These are phyloP conservation scores for Brachyistius frenatus DNA, from an alignment of 2,113 vertebrate genomes.

Conservation along the genomic window DNA sequence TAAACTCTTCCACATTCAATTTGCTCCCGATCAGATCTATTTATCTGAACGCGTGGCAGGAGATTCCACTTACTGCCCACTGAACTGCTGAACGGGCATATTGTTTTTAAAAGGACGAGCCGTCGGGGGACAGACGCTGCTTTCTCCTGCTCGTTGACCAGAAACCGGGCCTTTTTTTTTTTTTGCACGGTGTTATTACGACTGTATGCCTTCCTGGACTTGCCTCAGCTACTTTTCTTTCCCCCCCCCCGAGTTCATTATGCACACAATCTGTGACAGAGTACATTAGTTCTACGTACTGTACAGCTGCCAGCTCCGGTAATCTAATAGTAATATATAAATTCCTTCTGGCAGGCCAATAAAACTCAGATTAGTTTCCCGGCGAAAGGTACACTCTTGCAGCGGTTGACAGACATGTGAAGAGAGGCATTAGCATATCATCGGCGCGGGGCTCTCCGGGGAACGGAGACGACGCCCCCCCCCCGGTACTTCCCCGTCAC, in stretches of 20 bases:
- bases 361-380: slow-evolving; percentile 83
- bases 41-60: slow-evolving; percentile 17
- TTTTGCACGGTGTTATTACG: slow-evolving; percentile 54
- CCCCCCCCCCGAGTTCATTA: slow-evolving; percentile 78
- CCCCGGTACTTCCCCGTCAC: slow-evolving; percentile 40
- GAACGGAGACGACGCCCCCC: slow-evolving; percentile 52
- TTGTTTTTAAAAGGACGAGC: slow-evolving; percentile 47
- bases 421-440: slow-evolving; percentile 78
- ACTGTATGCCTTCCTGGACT: slow-evolving; percentile 52
- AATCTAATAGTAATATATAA: slow-evolving; percentile 82
- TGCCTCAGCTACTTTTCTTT: slow-evolving; percentile 65
- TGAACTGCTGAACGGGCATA: slow-evolving; percentile 23
- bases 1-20: slow-evolving; percentile 16
- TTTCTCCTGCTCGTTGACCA: slow-evolving; percentile 49
- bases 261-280: slow-evolving; percentile 83
- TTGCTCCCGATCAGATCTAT: slow-evolving; percentile 41
- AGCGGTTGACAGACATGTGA: slow-evolving; percentile 76
- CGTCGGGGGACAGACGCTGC: slow-evolving; percentile 38
- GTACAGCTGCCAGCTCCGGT: slow-evolving; percentile 78
- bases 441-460: slow-evolving; percentile 57
- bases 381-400: slow-evolving; percentile 71
- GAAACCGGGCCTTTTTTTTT: not conserved
- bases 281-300: slow-evolving; percentile 79
- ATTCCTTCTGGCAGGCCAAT: slow-evolving; percentile 84
- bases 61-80: slow-evolving; percentile 5